These are phyloP conservation scores for Myotis planiceps DNA, from an alignment of 2,797 vertebrate genomes.

Conservation along the genomic window DNA sequence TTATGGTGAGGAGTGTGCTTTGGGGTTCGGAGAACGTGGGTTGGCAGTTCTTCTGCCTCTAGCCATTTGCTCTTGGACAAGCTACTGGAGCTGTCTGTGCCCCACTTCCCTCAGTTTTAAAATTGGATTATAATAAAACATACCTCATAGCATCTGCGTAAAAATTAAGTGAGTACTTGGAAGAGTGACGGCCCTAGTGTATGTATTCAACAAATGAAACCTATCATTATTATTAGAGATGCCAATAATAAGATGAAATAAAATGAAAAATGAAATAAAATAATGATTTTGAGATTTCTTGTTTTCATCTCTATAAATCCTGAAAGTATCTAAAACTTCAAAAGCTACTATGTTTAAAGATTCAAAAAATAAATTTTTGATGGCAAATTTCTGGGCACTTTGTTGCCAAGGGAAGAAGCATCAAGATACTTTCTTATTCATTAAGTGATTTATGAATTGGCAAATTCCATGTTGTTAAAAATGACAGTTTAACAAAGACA, in stretches of 20 bases:
- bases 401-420: not conserved
- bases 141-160: not conserved
- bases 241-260: not conserved
- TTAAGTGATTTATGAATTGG: not conserved
- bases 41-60: not conserved
- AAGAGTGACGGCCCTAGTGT: not conserved
- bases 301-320: not conserved
- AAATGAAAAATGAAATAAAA: not conserved
- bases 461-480: conserved; percentile 23
- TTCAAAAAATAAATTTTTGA: not conserved
- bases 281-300: not conserved
- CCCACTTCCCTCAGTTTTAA: not conserved
- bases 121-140: not conserved
- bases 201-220: not conserved
- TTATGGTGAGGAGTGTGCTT: not conserved
- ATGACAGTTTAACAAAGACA: not conserved
- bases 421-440: not conserved
- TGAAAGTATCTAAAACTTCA: conserved; percentile 24
- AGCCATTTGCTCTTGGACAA: not conserved
- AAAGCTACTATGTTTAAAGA: not conserved
- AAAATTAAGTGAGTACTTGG: conserved; percentile 27
- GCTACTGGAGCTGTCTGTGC: not conserved
- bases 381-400: not conserved
- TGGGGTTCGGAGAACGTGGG: not conserved
- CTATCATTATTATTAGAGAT: not conserved